phyloP scores from a whole-genome alignment of 2,113 vertebrate species.

The Anhinga rufa region DNA sequence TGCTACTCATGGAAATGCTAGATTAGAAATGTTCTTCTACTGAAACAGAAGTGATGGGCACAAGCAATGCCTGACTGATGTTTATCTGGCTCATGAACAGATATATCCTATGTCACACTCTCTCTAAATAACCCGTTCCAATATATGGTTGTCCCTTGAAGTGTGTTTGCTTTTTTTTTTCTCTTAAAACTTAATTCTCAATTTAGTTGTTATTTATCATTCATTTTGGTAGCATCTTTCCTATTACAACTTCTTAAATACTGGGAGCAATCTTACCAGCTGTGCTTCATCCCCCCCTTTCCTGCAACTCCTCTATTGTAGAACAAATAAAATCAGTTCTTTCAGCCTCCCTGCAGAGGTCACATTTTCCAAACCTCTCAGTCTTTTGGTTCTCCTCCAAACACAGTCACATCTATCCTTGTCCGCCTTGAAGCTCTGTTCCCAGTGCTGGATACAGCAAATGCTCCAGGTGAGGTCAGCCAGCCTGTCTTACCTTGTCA shows the following conservation, averaged over 20 bases:
- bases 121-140: neutral
- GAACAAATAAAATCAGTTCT: neutral
- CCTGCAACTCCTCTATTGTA: neutral
- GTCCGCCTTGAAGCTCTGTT: neutral
- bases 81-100: neutral
- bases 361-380: neutral
- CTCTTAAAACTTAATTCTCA: neutral
- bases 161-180: neutral
- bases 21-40: neutral
- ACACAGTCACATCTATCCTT: neutral
- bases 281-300: too few relatives aligned
- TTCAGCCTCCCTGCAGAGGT: neutral
- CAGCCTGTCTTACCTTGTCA: neutral
- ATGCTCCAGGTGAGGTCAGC: neutral
- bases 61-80: neutral
- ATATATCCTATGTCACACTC: neutral
- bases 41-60: neutral
- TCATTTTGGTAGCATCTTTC: neutral
- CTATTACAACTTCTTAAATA: neutral
- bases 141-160: neutral
- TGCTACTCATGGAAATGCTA: neutral
- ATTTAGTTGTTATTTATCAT: neutral
- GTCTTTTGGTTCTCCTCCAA: neutral
- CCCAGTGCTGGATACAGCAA: neutral
- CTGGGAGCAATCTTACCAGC: neutral